Conservation (phyloP, 2,113 vertebrate genomes). For the Nannobrachium achirus region DNA sequence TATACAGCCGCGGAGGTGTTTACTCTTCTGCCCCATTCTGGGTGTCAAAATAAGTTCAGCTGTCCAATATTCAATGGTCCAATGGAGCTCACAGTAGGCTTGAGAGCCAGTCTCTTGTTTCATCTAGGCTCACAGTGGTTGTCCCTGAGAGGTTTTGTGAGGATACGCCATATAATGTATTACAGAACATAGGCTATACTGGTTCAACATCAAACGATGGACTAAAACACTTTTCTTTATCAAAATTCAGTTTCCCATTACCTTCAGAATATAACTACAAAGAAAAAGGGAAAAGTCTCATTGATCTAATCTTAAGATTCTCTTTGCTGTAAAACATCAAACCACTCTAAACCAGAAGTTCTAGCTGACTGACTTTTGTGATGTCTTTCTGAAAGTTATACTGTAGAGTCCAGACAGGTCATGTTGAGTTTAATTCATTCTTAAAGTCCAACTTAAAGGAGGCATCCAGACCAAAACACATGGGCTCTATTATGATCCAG, state of each 20-base stretch:
- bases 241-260: slow-evolving; percentile 2
- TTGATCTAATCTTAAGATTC: slow-evolving; percentile 27
- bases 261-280: slow-evolving; percentile 11
- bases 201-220: slow-evolving; percentile 28
- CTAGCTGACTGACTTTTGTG: no score
- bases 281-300: slow-evolving; percentile 4
- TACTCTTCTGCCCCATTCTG: slow-evolving; percentile 49
- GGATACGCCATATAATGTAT: slow-evolving; percentile 56
- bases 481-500: no score
- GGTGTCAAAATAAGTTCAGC: slow-evolving; percentile 34
- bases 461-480: no score
- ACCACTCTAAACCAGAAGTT: no score
- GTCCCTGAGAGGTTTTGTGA: background rate
- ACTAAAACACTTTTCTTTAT: background rate
- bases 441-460: slow-evolving; percentile 36
- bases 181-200: slow-evolving; percentile 30
- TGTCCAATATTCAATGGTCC: slow-evolving; percentile 15
- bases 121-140: slow-evolving; percentile 16
- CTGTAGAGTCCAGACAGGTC: slow-evolving; percentile 33
- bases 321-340: slow-evolving; percentile 48
- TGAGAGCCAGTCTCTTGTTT: background rate
- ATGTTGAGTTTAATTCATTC: slow-evolving; percentile 31
- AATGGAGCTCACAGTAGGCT: slow-evolving; percentile 26
- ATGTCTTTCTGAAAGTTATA: background rate
- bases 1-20: slow-evolving; percentile 43